A percentile compares a stretch with the other conserved stretches of the same genome.
These are phyloP conservation scores for Coptodon rendalli DNA, from an alignment of 2,113 vertebrate genomes.

Conservation along the genomic window DNA sequence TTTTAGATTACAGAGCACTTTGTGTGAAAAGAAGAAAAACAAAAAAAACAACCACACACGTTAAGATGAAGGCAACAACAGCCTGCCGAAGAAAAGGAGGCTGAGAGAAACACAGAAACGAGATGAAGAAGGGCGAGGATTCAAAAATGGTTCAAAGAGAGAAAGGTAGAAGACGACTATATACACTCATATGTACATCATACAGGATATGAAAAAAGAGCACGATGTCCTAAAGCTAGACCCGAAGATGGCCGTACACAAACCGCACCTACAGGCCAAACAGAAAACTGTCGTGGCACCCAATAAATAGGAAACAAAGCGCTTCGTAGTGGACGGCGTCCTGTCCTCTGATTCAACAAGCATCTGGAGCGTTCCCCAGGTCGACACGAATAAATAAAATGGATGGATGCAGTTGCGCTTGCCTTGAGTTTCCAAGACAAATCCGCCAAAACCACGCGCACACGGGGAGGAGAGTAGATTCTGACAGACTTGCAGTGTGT, in stretches of 20 bases:
- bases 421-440: background rate
- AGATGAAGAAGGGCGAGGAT: background rate
- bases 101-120: background rate
- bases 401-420: constrained; percentile 8
- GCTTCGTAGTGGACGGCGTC: constrained; percentile 32
- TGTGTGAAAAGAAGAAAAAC: constrained; percentile 59
- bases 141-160: background rate
- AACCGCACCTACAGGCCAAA: constrained; percentile 16
- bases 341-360: constrained; percentile 6
- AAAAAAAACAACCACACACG: constrained; percentile 33
- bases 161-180: constrained; percentile 43
- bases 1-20: constrained; percentile 72
- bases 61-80: constrained; percentile 65
- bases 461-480: background rate
- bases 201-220: constrained; percentile 60
- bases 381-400: constrained; percentile 14
- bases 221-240: constrained; percentile 31
- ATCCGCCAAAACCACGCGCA: background rate
- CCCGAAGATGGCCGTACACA: constrained; percentile 19
- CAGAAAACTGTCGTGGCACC: constrained; percentile 46
- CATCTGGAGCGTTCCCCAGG: background rate
- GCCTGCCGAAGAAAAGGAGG: constrained; percentile 23
- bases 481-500: constrained; percentile 9
- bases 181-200: constrained; percentile 73
- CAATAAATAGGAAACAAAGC: constrained; percentile 59